These are phyloP conservation scores for Podiceps cristatus DNA, from an alignment of 2,113 vertebrate species.

Conservation along the genomic window DNA sequence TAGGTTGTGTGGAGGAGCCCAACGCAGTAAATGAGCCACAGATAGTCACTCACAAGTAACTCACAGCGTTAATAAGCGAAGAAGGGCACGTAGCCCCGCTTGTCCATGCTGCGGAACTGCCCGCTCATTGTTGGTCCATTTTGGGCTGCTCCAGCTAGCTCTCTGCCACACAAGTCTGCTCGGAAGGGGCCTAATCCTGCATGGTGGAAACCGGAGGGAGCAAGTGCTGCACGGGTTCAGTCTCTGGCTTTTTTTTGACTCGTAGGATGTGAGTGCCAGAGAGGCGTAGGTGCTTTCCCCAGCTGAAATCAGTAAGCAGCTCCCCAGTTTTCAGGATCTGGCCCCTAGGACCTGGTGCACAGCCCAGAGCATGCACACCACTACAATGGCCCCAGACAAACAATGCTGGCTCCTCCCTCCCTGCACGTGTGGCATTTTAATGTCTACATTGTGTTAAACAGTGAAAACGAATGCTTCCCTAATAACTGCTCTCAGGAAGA, in stretches of 20 bases:
- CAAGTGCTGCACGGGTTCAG: background rate
- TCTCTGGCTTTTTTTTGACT: background rate
- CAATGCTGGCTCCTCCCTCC: background rate
- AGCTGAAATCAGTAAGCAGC: background rate
- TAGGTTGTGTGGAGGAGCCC: background rate
- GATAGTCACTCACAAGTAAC: background rate
- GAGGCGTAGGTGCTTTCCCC: background rate
- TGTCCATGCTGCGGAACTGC: background rate
- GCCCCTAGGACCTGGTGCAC: background rate
- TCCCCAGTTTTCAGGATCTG: background rate
- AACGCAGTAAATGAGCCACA: background rate
- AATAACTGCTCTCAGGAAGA: conserved; percentile 29
- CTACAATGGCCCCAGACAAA: background rate
- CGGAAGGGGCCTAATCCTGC: background rate
- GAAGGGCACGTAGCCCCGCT: accelerated
- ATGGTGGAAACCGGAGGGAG: background rate
- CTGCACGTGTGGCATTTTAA: background rate
- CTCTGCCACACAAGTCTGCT: background rate
- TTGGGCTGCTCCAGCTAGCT: background rate
- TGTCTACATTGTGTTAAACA: background rate
- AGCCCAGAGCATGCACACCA: background rate
- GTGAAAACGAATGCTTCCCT: background rate
- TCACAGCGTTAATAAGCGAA: background rate
- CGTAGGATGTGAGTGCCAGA: background rate
- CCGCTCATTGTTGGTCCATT: background rate